Evolutionary conservation across 2,113 vertebrate genomes (phyloP).

Genomic region (Talpa occidentalis): DNA sequence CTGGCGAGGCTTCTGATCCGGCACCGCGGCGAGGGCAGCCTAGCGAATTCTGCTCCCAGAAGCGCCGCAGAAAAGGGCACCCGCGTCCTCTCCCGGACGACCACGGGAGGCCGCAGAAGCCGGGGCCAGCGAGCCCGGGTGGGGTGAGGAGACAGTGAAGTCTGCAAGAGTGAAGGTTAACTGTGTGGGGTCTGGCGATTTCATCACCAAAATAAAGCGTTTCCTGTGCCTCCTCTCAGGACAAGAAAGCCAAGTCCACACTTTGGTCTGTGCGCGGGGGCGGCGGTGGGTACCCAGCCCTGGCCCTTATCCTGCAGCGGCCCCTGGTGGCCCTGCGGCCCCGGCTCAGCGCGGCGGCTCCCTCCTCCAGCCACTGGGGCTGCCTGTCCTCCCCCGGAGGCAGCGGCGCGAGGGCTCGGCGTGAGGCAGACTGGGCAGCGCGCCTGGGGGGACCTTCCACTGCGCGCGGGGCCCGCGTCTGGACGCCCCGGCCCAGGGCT

Average conservation of each 20-base stretch:
- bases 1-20: neutral
- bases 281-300: neutral
- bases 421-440: neutral
- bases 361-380: neutral
- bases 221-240: slow-evolving; percentile 35
- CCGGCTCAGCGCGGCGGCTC: neutral
- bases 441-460: neutral
- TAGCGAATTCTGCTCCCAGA: neutral
- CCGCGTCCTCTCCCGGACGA: neutral
- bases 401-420: neutral
- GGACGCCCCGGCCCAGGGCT: neutral
- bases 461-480: neutral
- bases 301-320: slow-evolving; percentile 65
- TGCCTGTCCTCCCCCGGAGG: neutral
- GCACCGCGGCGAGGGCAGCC: neutral
- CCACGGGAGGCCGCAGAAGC: neutral
- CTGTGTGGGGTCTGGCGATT: neutral
- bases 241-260: slow-evolving; percentile 7
- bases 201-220: slow-evolving; percentile 69
- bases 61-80: neutral
- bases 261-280: neutral
- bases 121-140: neutral
- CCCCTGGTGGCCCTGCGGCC: slow-evolving; percentile 56
- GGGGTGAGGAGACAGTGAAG: neutral
- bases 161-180: neutral